Base-by-base conservation (phyloP, 2,113 vertebrate genomes). In the Eulemur macaco region DNA sequence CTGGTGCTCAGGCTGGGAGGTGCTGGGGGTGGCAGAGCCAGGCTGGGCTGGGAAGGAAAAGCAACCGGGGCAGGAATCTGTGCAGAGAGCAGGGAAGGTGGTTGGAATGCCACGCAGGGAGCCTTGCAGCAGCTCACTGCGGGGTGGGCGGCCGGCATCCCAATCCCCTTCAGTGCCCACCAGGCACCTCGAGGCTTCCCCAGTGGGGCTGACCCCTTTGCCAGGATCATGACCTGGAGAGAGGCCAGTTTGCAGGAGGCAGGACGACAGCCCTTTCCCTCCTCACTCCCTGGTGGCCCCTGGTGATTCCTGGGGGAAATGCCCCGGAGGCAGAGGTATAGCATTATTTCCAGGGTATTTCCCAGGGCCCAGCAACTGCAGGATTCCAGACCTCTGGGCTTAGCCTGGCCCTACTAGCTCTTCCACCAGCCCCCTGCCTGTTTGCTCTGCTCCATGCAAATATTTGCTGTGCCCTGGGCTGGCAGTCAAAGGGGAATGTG, bases 371-470 rank as follows among this genome's bases (percentile, higher is more conserved):
- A 31, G 45, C 0, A 8, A 39, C 64, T 56, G 39, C 34, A 85
- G 11, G 20, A 4, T 45, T 74, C 3, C 31, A 84, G 31, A 23
- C 37, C 12, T 87, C 31, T 15, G 42, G 56, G 5, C 23, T 34
- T 9, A 42, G 58, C 42, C 56, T 52, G 54, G 21, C 68, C 68
- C 39, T 87, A 6, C 10, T 37, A n/a, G 23, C n/a, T 86, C 58
- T 60, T 64, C 17, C 29, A 52, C 31, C 25, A 0, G 31, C 21
- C 39, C 45, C 17, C 6, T 13, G 91, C 29, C 66, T 34, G 34
- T 86, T 91, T 60, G 45, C 60, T 86, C 54, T 42, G 21, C 74
- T 82, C 37, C 58, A 39, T 60, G 63, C 80, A 94, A 78, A 92
- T 87, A 82, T 84, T 84, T 95, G 29, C 68, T 71, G 29, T 60